phyloP scores from a whole-genome alignment of 2,113 vertebrate genomes.

The Herpetotheres cachinnans region DNA sequence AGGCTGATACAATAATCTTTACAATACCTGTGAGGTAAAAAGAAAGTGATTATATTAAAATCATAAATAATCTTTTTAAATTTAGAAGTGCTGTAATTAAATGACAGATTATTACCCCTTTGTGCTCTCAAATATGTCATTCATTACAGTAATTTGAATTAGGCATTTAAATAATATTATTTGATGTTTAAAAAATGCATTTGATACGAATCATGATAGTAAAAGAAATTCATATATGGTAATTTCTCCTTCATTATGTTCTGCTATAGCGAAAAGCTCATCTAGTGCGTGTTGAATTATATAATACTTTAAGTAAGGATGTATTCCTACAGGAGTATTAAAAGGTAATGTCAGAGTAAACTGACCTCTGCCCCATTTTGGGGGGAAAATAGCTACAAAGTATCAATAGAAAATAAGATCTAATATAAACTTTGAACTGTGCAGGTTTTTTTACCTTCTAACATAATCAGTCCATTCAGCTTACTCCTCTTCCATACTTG shows the following conservation, averaged over 20 bases:
- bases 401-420: neutral
- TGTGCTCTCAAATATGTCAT: neutral
- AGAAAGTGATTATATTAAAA: neutral
- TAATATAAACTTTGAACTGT: neutral
- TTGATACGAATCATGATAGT: neutral
- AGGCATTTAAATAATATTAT: neutral
- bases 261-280: neutral
- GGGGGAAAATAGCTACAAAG: neutral
- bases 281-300: neutral
- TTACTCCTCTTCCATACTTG: neutral
- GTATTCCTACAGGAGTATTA: neutral
- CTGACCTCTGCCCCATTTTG: neutral
- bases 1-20: neutral
- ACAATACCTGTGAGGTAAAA: neutral
- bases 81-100: neutral
- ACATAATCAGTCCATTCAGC: neutral
- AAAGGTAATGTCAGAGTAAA: neutral
- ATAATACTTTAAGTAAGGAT: neutral
- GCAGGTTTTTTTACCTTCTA: neutral
- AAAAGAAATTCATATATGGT: neutral
- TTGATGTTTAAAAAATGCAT: neutral
- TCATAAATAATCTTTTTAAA: neutral
- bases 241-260: neutral
- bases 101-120: neutral
- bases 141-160: neutral